A percentile compares a stretch with the other conserved stretches of the same genome.
These are phyloP conservation scores for Saguinus imperator DNA, from an alignment of 2,113 vertebrate species.

Conservation along the genomic window DNA sequence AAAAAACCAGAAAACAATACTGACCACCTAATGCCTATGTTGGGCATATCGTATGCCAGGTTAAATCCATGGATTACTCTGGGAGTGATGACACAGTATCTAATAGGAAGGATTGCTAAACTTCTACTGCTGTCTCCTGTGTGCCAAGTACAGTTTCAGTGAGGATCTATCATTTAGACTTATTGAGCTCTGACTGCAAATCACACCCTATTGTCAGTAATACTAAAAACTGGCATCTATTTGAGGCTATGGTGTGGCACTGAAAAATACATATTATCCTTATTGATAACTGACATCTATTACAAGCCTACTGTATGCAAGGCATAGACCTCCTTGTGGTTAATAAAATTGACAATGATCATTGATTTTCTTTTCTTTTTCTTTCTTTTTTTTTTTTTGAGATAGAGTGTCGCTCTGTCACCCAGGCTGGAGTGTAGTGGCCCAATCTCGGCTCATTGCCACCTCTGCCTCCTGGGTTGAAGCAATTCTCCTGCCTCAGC, in stretches of 20 bases:
- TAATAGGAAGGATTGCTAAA: background rate
- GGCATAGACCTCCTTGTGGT: background rate
- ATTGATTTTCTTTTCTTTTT: no score
- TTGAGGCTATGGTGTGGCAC: background rate
- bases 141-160: background rate
- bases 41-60: background rate
- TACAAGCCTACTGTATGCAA: background rate
- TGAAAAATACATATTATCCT: constrained; percentile 2
- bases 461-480: no score
- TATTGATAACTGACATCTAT: background rate
- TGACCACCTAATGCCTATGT: background rate
- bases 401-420: no score
- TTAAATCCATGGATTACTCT: background rate
- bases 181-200: background rate
- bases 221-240: background rate
- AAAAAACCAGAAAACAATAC: no score
- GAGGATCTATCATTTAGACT: background rate
- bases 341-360: background rate
- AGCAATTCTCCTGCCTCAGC: no score
- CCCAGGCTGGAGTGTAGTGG: no score
- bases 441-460: no score
- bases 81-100: background rate
- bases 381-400: no score
- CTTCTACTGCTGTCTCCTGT: background rate
- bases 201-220: background rate